Percentiles rank a stretch among this genome's conserved stretches.
These are phyloP conservation scores for Liolophura sinensis DNA, from an alignment of 1,140 invertebrate species.

Conservation along the genomic window DNA sequence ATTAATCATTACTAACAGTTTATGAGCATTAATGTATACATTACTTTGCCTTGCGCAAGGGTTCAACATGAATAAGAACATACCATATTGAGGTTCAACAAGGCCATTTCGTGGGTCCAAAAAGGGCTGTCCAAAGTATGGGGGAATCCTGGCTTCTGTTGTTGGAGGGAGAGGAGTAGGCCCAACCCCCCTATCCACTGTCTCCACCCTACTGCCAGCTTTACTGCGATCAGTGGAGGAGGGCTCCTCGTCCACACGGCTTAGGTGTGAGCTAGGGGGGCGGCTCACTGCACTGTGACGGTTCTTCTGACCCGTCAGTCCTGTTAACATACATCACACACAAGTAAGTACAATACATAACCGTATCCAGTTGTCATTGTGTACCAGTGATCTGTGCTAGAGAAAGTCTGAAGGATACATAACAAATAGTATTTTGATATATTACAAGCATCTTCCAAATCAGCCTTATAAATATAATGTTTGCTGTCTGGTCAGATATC, in stretches of 20 bases:
- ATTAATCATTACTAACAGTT: no score
- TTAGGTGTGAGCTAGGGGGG: constrained; percentile 37
- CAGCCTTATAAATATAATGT: no score
- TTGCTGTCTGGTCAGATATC: no score
- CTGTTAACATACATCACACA: no score
- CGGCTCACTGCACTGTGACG: constrained; percentile 30
- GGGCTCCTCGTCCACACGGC: constrained; percentile 45
- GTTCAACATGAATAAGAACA: constrained; percentile 2
- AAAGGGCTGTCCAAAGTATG: constrained; percentile 35
- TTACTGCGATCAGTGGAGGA: constrained; percentile 17
- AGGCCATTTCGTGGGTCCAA: constrained; percentile 45
- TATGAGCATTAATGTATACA: no score
- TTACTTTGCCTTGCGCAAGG: background rate
- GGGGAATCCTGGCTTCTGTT: constrained; percentile 23
- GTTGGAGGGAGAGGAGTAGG: constrained; percentile 43
- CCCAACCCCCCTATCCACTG: constrained; percentile 44
- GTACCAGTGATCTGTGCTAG: no score
- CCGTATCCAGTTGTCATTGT: no score
- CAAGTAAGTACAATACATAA: no score
- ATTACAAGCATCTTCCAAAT: no score
- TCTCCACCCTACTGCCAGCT: constrained; percentile 31
- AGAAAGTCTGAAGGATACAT: no score
- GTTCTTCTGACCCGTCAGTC: constrained; percentile 24
- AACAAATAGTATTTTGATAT: no score
- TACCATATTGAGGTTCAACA: constrained; percentile 43